Evolutionary conservation across 2,888 invertebrate genomes (phyloP), one percentile per base, ranked within the genome.

Genomic region (Nephrocerus scutellatus): DNA sequence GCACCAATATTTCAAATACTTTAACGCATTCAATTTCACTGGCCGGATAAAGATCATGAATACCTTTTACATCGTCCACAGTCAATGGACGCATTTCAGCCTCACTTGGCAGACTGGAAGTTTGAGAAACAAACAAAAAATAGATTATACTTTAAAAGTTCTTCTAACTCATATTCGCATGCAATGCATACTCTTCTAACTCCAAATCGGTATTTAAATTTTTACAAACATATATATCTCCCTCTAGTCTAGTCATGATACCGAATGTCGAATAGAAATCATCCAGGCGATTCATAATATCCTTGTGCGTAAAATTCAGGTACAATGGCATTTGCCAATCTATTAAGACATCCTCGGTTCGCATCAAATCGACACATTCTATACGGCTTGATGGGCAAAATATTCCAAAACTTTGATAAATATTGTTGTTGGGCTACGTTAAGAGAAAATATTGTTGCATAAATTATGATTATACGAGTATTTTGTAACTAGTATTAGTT

Each of bases 1-100:
- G 76, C 45, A 87, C 83, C 44, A 88, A 74, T 67, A 81, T 81
- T 60, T 85, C 81, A 67, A 88, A 88, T 36, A 87, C 76, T 64
- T 86, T 82, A 49, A 85, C 78, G 60, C 83, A 83, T 67, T 88
- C 88, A 75, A 88, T 85, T 66, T 87, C 85, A 66, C 85, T 86
- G 55, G 87, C 87, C 46, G 88, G 88, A 73, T 88, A 88, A 56
- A 88, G 70, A 59, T 86, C 86, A 73, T 88, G 82, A 54, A 88
- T 87, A 49, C 79, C 79, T 67, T 80, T 78, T 66, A 85, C 86
- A 70, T 87, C 82, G 62, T 84, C 83, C 30, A 80, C 76, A 56
- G 76, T 76, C 52, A 88, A 70, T 52, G 83, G 83, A 62, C 79
- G 76, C 76, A 87, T 76, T 73, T 80, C 80, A 66, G 80, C 82